phyloP scores from a whole-genome alignment of 2,113 vertebrate genomes.

The Corythaeola cristata region DNA sequence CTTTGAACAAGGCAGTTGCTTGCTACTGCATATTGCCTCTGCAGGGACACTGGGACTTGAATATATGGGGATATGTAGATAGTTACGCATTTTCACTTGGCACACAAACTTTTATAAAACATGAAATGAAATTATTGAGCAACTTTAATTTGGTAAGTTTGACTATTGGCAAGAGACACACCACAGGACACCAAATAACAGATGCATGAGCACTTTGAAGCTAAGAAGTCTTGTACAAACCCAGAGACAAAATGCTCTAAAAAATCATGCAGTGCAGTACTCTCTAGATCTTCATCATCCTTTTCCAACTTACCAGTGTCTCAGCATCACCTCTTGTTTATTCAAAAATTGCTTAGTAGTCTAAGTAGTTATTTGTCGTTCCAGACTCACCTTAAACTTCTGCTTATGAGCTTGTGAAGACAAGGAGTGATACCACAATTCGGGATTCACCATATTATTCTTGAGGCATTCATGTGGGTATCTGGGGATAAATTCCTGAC shows the following conservation, averaged over 20 bases:
- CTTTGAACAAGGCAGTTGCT: background rate
- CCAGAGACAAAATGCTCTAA: background rate
- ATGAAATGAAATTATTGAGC: background rate
- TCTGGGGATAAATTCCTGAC: background rate
- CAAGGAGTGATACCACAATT: background rate
- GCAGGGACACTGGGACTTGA: background rate
- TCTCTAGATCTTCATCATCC: background rate
- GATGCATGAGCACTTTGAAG: background rate
- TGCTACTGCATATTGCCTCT: background rate
- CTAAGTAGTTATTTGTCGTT: background rate
- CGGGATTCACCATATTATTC: background rate
- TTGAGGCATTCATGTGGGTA: background rate
- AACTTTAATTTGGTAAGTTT: background rate
- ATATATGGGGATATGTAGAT: background rate
- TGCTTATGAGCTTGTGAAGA: background rate
- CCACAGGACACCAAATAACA: background rate
- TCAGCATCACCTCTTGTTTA: background rate
- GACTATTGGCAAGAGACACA: background rate
- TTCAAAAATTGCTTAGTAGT: background rate
- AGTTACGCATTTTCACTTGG: background rate
- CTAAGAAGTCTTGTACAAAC: background rate
- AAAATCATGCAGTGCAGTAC: background rate
- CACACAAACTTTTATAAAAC: background rate
- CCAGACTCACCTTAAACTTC: background rate
- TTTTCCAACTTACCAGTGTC: background rate